Percentiles rank a stretch among this genome's conserved stretches.
phyloP scores from a whole-genome alignment of 2,113 vertebrate species.

The Phylloscopus whistleri region DNA sequence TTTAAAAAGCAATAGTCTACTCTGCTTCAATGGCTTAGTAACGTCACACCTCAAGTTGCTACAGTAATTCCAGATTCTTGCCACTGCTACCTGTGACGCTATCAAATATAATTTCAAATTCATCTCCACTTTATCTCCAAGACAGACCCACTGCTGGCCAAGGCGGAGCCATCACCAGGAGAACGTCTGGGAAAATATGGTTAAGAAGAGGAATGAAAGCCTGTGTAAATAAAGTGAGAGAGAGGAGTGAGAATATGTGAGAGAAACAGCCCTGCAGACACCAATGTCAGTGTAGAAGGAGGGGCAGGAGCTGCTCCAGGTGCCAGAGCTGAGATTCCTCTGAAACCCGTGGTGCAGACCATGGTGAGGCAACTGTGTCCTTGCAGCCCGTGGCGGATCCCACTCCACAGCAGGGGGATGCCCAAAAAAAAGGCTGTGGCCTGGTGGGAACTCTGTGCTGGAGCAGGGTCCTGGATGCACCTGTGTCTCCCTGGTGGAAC shows the following conservation, averaged over 20 bases:
- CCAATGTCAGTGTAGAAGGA: neutral
- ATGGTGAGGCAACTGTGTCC: neutral
- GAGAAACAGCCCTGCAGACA: neutral
- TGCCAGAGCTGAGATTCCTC: fast-evolving
- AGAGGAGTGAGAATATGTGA: neutral
- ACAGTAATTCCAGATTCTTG: neutral
- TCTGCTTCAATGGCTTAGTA: neutral
- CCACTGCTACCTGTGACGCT: neutral
- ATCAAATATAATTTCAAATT: neutral
- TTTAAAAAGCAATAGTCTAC: neutral
- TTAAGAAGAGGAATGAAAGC: neutral
- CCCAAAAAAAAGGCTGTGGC: neutral
- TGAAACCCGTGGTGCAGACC: neutral
- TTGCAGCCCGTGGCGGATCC: neutral
- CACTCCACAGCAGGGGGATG: neutral
- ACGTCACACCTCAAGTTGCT: neutral
- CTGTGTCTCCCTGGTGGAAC: neutral
- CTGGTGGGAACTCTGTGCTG: no score
- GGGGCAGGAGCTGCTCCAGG: neutral
- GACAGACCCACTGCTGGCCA: fast-evolving
- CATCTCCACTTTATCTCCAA: neutral
- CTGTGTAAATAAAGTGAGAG: neutral
- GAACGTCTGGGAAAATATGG: neutral
- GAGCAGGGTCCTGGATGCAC: no score
- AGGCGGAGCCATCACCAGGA: neutral